These are phyloP conservation scores for Mus spretus DNA, from an alignment of 2,797 vertebrate genomes.

Conservation along the genomic window DNA sequence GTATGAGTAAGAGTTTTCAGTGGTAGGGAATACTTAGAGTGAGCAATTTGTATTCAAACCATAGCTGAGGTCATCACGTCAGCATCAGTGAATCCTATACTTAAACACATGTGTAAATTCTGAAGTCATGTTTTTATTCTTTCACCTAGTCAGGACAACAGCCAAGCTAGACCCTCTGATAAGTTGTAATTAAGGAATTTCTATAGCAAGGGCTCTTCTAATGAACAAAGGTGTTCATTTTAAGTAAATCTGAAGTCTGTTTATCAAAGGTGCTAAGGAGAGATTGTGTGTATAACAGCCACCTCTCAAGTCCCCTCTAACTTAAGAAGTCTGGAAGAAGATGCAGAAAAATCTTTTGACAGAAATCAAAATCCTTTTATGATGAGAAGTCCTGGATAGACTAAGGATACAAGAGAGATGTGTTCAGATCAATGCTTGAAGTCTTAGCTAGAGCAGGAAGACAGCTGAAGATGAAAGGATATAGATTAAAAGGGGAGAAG, in stretches of 20 bases:
- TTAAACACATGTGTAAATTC: neutral
- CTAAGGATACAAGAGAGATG: neutral
- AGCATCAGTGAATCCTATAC: slow-evolving; percentile 21
- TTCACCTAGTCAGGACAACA: neutral
- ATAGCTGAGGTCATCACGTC: neutral
- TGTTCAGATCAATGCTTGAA: neutral
- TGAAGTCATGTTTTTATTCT: slow-evolving; percentile 3
- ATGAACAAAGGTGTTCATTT: slow-evolving; percentile 12
- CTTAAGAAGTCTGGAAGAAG: slow-evolving; percentile 34
- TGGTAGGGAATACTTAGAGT: neutral
- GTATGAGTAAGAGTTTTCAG: neutral
- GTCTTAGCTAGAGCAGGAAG: neutral
- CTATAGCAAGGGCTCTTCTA: slow-evolving; percentile 41
- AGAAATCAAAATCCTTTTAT: neutral
- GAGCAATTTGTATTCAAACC: neutral
- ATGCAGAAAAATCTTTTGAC: neutral
- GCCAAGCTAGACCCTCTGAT: neutral
- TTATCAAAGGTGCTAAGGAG: slow-evolving; percentile 20
- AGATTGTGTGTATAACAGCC: neutral
- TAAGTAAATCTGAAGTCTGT: slow-evolving; percentile 4
- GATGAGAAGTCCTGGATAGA: neutral
- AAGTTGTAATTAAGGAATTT: slow-evolving; percentile 45
- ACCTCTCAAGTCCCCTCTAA: slow-evolving; percentile 14
- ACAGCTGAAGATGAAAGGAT: neutral
- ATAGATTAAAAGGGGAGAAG: neutral